A percentile compares a stretch with the other conserved stretches of the same genome.
Evolutionary conservation across 1,140 invertebrate species (phyloP).

Genomic region (Listronotus oregonensis): DNA sequence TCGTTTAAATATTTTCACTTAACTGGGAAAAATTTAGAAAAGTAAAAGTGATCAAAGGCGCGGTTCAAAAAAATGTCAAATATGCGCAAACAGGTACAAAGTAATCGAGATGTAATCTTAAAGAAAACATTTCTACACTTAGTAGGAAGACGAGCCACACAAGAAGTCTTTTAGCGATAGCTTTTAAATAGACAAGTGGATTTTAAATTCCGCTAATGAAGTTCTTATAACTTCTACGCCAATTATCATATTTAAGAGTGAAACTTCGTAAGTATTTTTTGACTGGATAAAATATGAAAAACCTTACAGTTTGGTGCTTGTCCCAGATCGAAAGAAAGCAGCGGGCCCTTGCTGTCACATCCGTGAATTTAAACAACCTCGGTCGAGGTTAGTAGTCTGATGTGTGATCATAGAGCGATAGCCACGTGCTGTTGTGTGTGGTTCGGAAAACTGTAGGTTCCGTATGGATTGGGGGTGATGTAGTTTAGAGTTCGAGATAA

Average conservation of each 20-base stretch:
- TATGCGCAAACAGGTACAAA: slow-evolving; percentile 19
- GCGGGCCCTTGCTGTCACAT: no score
- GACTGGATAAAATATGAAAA: background rate
- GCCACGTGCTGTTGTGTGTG: no score
- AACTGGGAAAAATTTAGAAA: background rate
- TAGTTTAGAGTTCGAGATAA: no score
- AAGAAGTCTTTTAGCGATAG: slow-evolving; percentile 26
- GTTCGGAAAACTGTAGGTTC: no score
- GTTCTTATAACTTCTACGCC: slow-evolving; percentile 25
- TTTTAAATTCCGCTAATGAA: slow-evolving; percentile 34
- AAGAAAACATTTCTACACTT: slow-evolving; percentile 28
- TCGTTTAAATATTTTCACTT: no score
- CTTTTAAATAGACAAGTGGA: slow-evolving; percentile 32
- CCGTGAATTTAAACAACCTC: no score
- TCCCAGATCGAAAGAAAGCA: no score
- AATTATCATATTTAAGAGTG: slow-evolving; percentile 23
- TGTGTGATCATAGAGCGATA: no score
- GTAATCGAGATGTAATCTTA: slow-evolving; percentile 29
- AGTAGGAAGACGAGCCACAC: slow-evolving; percentile 23
- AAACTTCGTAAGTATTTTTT: slow-evolving; percentile 4
- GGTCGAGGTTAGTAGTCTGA: no score
- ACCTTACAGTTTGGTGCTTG: background rate
- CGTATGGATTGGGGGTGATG: no score
- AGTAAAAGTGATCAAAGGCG: slow-evolving; percentile 31
- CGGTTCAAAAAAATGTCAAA: slow-evolving; percentile 24